These are phyloP conservation scores for Pseudomyrmex gracilis DNA, from an alignment of 1,140 invertebrate genomes.

Conservation along the genomic window DNA sequence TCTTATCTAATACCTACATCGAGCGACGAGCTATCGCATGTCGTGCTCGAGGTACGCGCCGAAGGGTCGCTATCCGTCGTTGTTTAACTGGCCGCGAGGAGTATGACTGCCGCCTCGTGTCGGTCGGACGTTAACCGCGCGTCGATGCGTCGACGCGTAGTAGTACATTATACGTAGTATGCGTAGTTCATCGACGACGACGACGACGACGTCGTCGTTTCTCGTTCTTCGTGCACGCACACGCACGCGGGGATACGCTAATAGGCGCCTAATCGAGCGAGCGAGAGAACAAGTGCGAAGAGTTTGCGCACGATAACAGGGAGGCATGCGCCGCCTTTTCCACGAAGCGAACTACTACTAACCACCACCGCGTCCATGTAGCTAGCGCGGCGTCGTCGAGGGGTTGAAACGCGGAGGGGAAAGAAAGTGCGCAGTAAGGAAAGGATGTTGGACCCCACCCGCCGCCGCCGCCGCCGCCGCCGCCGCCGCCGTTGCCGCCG, in stretches of 20 bases:
- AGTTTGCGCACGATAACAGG: constrained; percentile 38
- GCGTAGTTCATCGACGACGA: constrained; percentile 12
- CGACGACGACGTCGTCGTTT: not conserved
- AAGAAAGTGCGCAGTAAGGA: constrained; percentile 83
- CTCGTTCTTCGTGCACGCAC: not conserved
- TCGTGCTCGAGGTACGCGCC: constrained; percentile 29
- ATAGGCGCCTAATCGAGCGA: constrained; percentile 42
- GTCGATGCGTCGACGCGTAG: constrained; percentile 12
- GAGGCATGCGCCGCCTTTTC: constrained; percentile 74
- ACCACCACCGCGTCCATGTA: constrained; percentile 17
- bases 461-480: constrained; percentile 61
- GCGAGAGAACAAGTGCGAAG: not conserved
- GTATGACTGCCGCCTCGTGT: constrained; percentile 19
- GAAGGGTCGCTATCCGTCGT: constrained; percentile 53
- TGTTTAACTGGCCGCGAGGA: constrained; percentile 18
- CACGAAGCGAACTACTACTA: constrained; percentile 73
- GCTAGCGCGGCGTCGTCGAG: constrained; percentile 43
- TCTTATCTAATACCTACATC: constrained; percentile 54
- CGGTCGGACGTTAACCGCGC: constrained; percentile 26
- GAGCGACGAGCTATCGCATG: constrained; percentile 32
- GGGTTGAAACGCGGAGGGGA: constrained; percentile 76
- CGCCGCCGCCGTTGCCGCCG: constrained; percentile 53
- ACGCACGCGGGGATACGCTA: constrained; percentile 26
- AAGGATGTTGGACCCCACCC: constrained; percentile 74
- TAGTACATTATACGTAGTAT: constrained; percentile 26